Base-by-base conservation (phyloP, 2,888 invertebrate species). In the Trisateles emortualis region DNA sequence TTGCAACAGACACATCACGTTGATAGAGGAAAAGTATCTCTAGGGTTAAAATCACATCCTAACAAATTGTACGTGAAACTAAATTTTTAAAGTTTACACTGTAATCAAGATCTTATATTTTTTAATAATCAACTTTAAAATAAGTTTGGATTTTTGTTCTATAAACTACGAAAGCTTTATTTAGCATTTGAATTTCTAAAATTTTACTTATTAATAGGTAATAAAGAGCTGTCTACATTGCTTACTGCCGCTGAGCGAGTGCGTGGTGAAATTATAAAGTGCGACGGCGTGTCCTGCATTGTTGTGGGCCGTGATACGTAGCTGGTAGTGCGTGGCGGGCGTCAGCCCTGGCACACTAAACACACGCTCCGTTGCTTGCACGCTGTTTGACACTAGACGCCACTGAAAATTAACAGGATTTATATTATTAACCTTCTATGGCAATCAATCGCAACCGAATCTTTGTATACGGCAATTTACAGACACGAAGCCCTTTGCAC, bases 261-360 rank as follows among this genome's bases (percentile, higher is more conserved):
- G 94, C 1, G 97, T 98, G 22, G 97, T 96, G 81, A 97, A 96
- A 88, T 97, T 97, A 81, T 97, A 97, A 9, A 96, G 91, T 0
- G 97, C 97, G 40, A 95, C 94, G 0, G 96, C 96, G 59, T 96
- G 96, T 0, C 98, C 98, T 0, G 97, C 97, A 84, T 97, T 97
- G 86, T 98, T 98, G 82, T 96, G 96, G 0, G 97, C 97, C 0
- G 95, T 96, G 58, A 96, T 95, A 61, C 95, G 94, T 5, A 96
- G 89, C 73, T 95, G 95, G 81, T 96, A 96, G 74, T 95, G 95
- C 0, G 96, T 95, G 36, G 96, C 96, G 0, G 97, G 96, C 57
- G 95, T 94, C 24, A 98, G 92, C 45, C 97, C 96, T 29, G 95
- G 94, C 51, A 98, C 95, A 68, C 96, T 97, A 86, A 95, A 97